Evolutionary conservation across 2,113 vertebrate genomes (phyloP).

Genomic region (Procavia capensis): DNA sequence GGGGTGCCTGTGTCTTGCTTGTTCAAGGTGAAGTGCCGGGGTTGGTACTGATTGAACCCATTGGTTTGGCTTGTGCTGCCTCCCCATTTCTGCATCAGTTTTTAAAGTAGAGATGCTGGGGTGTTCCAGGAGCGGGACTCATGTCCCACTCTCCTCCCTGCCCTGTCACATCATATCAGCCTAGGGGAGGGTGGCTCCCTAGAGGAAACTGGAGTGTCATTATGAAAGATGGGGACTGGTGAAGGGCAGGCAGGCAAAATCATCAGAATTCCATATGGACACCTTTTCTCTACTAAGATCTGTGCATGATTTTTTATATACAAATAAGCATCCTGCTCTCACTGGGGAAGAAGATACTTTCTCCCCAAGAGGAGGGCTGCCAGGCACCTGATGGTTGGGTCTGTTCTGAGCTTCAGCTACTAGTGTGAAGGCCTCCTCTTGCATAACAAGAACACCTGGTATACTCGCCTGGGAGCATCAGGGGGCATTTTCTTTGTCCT

Average conservation of each 20-base stretch:
- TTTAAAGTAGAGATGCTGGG: neutral
- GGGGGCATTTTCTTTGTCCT: constrained; percentile 49
- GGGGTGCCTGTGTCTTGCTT: neutral
- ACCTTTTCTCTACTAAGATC: constrained; percentile 24
- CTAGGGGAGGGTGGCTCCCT: neutral
- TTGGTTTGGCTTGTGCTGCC: neutral
- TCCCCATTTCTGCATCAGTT: neutral
- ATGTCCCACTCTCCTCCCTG: neutral
- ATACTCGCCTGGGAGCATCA: neutral
- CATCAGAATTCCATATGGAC: neutral
- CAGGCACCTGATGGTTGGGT: constrained; percentile 14
- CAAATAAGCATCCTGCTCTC: neutral
- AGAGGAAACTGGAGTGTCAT: neutral
- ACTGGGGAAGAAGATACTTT: neutral
- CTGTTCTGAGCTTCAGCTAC: constrained; percentile 16
- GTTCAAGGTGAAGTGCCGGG: neutral
- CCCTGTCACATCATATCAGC: neutral
- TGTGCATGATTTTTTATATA: neutral
- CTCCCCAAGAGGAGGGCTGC: neutral
- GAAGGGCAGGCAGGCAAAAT: neutral
- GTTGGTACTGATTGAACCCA: neutral
- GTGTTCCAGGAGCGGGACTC: neutral
- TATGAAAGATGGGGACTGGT: neutral
- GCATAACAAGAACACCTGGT: constrained; percentile 61
- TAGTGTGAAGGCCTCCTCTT: constrained; percentile 62